Base-by-base conservation (phyloP, 1,140 invertebrate species). In the Ceratina calcarata region DNA sequence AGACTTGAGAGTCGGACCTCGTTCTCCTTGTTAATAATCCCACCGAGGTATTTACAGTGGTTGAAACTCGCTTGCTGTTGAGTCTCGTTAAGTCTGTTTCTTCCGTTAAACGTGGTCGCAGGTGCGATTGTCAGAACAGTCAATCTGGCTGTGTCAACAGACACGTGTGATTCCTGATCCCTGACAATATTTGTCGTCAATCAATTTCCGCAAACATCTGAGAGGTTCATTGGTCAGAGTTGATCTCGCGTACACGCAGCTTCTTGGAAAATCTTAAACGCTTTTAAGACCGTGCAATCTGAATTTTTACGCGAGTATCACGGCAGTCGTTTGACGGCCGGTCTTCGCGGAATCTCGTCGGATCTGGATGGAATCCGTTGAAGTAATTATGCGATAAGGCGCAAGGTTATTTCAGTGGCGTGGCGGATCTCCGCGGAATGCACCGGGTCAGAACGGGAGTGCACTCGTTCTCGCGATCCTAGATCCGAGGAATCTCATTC, bases 181-280 rank as follows among this genome's bases (percentile, higher is more conserved):
- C 3, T 20, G 65, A 22, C 20, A 49, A 49, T 67, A 49, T 67
- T 67, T 67, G 65, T 67, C 45, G 37, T 51, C 22, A 51, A 67
- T 67, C 37, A 49, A 1, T 0, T 18, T 49, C 65, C 18, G 65
- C 15, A 67, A 67, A 67, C 22, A 67, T 32, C 27, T 32, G 27
- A 32, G 27, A 32, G 2, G 27, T 32, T 32, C 27, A 4, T 32
- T 32, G 27, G 4, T 32, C 27, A 32, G 27, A 32, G 27, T 32
- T 32, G 27, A 32, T 32, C 27, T 4, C 27, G 2, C 27, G 27
- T 4, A 4, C 4, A 32, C 27, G 27, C 27, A 32, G 27, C 27
- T 32, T 51, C 65, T 16, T 22, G n/a, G 7, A 51, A 22, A 49
- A 22, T 67, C 15, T 20, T 49, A 24, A 8, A 18, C 18, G 4